Percentiles rank a stretch among this genome's conserved stretches.
phyloP scores from a whole-genome alignment of 2,888 invertebrate genomes.

The Lycia hirtaria region DNA sequence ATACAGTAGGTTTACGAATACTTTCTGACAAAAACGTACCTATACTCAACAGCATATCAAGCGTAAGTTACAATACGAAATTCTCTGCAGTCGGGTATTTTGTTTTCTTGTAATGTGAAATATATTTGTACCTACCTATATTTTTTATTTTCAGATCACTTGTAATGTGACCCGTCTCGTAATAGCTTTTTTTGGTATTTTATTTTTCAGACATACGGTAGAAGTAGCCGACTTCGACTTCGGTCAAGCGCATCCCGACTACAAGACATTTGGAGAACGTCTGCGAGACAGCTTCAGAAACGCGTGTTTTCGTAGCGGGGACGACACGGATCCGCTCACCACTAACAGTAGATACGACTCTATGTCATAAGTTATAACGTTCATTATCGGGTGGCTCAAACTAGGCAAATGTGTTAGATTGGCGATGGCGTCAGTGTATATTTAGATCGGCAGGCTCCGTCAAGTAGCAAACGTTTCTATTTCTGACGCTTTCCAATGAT shows the following conservation, averaged over 20 bases:
- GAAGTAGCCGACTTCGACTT: conserved; percentile 97
- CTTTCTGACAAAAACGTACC: too few species aligned
- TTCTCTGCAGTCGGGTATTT: too few species aligned
- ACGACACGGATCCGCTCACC: conserved; percentile 74
- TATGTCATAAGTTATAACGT: conserved; percentile 72
- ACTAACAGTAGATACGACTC: conserved; percentile 83
- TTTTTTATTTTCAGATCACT: too few species aligned
- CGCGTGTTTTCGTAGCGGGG: conserved; percentile 69
- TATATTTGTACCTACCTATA: too few species aligned
- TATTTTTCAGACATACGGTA: conserved; percentile 87
- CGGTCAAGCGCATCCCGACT: conserved; percentile 93
- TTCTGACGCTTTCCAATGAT: too few species aligned
- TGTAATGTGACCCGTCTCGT: not conserved
- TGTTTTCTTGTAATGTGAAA: too few species aligned
- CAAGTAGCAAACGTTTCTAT: too few species aligned
- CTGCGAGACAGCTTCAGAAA: conserved; percentile 90
- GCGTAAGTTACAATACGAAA: too few species aligned
- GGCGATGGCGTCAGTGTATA: not conserved
- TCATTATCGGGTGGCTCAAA: conserved; percentile 2
- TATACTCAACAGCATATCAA: too few species aligned
- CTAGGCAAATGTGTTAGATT: conserved; percentile 2
- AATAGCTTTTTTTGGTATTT: too few species aligned
- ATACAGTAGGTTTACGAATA: too few species aligned
- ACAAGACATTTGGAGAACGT: conserved; percentile 94
- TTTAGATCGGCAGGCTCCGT: too few species aligned